Conservation (phyloP, 2,113 vertebrate species). For the Etheostoma spectabile region DNA sequence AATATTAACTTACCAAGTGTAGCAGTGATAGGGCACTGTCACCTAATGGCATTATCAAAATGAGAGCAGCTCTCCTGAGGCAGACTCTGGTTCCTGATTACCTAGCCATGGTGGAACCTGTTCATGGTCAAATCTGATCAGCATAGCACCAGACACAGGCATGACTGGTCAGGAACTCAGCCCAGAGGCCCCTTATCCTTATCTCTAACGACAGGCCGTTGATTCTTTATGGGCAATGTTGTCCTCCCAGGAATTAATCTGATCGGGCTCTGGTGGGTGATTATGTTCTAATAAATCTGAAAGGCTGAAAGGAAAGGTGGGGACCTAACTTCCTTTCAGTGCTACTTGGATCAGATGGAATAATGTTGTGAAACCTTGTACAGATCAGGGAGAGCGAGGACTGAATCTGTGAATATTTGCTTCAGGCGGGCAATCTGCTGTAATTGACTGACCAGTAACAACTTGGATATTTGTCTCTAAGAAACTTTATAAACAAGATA, state of each 20-base stretch:
- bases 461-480: constrained; percentile 1
- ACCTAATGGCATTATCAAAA: constrained; percentile 80
- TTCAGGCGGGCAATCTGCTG: constrained; percentile 28
- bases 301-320: constrained; percentile 40
- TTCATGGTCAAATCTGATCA: constrained; percentile 79
- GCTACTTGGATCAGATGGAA: constrained; percentile 36
- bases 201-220: constrained; percentile 62
- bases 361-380: constrained; percentile 17
- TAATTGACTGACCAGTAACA: constrained; percentile 23
- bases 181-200: constrained; percentile 71
- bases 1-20: constrained; percentile 74
- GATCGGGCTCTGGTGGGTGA: constrained; percentile 59
- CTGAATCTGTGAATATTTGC: constrained; percentile 16
- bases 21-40: constrained; percentile 67
- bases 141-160: constrained; percentile 74
- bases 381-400: neutral
- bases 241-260: constrained; percentile 63
- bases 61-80: constrained; percentile 72
- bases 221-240: constrained; percentile 55
- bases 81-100: constrained; percentile 79
- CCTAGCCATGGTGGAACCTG: constrained; percentile 60
- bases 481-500: constrained; percentile 19
- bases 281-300: constrained; percentile 34
- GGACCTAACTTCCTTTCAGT: constrained; percentile 35
- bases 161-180: constrained; percentile 67